phyloP scores from a whole-genome alignment of 2,113 vertebrate genomes.

The Nothobranchius furzeri region DNA sequence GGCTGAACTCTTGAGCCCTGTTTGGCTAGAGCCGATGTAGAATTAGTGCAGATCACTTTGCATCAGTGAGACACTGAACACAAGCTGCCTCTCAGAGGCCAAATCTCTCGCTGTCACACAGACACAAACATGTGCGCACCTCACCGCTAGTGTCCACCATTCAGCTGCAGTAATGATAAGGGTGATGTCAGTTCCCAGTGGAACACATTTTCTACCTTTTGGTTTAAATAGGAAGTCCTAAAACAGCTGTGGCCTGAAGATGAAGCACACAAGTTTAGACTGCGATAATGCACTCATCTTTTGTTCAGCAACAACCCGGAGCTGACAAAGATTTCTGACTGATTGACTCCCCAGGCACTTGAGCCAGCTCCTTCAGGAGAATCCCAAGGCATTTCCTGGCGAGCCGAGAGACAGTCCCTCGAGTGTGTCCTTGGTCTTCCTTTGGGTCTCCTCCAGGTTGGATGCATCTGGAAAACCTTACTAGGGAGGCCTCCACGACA shows the following conservation, averaged over 20 bases:
- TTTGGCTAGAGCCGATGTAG: conserved; percentile 77
- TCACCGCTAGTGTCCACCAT: conserved; percentile 43
- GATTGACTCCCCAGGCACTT: no score
- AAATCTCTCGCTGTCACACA: conserved; percentile 56
- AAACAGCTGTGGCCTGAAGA: conserved; percentile 6
- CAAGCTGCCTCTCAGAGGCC: conserved; percentile 55
- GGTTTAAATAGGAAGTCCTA: conserved; percentile 10
- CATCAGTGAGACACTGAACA: conserved; percentile 75
- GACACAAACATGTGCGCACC: conserved; percentile 41
- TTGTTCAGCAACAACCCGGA: no score
- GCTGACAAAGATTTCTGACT: neutral
- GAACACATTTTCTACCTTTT: conserved; percentile 14
- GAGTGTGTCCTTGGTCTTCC: no score
- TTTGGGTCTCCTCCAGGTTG: no score
- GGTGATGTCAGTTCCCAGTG: conserved; percentile 56
- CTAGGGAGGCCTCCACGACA: no score
- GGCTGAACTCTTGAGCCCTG: conserved; percentile 70
- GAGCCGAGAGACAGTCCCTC: no score
- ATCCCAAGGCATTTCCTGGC: no score
- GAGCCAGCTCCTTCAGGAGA: no score
- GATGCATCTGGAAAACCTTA: no score
- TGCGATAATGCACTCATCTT: no score
- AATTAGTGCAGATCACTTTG: conserved; percentile 77
- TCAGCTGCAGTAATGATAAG: conserved; percentile 50
- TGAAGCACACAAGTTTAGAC: neutral